Base-by-base conservation (phyloP, 2,797 vertebrate genomes). In the Rhinatrema bivittatum region DNA sequence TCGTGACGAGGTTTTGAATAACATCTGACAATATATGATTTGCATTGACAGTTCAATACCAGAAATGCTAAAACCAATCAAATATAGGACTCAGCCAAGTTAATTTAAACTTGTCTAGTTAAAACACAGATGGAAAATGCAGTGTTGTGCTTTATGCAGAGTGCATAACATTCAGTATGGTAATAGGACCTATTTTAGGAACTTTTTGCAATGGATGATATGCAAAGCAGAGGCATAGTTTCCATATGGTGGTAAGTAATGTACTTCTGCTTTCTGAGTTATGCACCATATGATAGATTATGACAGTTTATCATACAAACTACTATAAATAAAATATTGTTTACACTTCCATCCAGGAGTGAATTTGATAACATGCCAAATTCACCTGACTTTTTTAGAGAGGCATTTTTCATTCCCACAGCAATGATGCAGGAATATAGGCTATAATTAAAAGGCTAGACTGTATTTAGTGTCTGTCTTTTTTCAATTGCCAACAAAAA, bases 311-410 rank as follows among this genome's bases (percentile, higher is more conserved):
- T 56, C 26, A 55, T 54, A 43, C 43, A 52, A 31, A 25, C 50
- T 58, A 29, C 59, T 63, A 49, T 56, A 63, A 65, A 67, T 69
- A 57, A 66, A 61, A 28, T 32, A 57, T 41, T 56, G 35, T 62
- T 65, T 57, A 39, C 24, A 32, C 39, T 49, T 23, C 16, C 42
- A 12, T 51, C 53, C 36, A 44, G 42, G 30, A n/a, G 36, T 47
- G 35, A 32, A 30, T 13, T 7, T 26, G 16, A 10, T 56, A 30
- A 25, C 50, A 46, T 51, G 25, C 34, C 27, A 44, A 22, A 16
- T 20, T 53, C 53, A 35, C 9, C 16, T 40, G n/a, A 19, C 19
- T 42, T 44, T 45, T 35, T 20, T 52, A n/a, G n/a, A n/a, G n/a
- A n/a, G n/a, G n/a, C n/a, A n/a, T n/a, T n/a, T n/a, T n/a, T n/a